Evolutionary conservation across 2,797 vertebrate genomes (phyloP), one percentile per base, ranked within the genome.

Genomic region (Cottoperca gobio): DNA sequence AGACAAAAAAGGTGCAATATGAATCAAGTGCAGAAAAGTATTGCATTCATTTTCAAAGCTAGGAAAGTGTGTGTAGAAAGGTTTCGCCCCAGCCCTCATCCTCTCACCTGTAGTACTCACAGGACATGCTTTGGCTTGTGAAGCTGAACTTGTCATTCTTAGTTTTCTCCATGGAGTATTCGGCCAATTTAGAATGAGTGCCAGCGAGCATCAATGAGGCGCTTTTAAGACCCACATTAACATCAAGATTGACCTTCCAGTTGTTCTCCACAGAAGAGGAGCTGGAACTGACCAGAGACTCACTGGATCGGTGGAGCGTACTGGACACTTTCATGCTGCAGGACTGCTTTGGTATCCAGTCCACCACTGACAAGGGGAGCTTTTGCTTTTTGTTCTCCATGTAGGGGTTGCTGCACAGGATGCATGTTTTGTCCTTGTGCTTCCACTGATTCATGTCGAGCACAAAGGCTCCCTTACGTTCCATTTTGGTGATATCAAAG

Each of bases 111-210:
- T 98, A 98, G 81, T 92, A 94, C 43, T 74, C 83, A 33, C 97
- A 98, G 49, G 89, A 90, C 49, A 96, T 75, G 6, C 90, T 79
- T 6, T 96, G 95, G 7, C 72, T 95, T 3, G 82, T 83, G 70
- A 97, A 98, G 83, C 77, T 96, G 81, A 94, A 98, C 63, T 93
- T 94, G 89, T 98, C 97, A 2, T 64, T 84, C 71, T 94, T 94
- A 10, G 86, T 91, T 88, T 96, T 98, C 5, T 82, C 83, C 66
- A 95, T 93, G 0, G 95, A 94, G 40, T 96, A 97, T 0, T 95
- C 86, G 0, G 96, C 91, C 35, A 92, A 8, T 43, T 94, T 81
- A 2, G 97, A 97, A 0, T 95, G 46, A 0, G 95, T 93, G 2
- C 95, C 97, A 0, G 95, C 96, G 46, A 96, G 0, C n/a, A 92